Evolutionary conservation across 2,888 invertebrate species (phyloP).

Genomic region (Tiliacea citrago): DNA sequence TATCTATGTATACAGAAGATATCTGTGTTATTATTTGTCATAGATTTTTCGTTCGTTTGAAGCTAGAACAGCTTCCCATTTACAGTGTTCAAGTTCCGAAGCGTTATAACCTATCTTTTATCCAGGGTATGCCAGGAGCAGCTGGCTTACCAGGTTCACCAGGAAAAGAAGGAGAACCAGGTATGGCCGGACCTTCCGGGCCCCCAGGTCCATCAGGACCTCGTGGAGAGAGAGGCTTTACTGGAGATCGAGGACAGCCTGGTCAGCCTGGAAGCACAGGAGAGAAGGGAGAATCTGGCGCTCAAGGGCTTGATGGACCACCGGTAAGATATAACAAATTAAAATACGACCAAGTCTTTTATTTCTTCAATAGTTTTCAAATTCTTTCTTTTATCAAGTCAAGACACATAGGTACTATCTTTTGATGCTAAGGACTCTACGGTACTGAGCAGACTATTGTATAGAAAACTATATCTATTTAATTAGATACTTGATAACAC

Average conservation of each 20-base stretch:
- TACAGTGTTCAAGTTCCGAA: not conserved
- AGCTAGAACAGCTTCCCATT: not conserved
- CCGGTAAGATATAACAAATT: constrained; percentile 84
- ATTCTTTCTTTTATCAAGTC: not conserved
- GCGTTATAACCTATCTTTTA: constrained; percentile 20
- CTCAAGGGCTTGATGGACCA: constrained; percentile 93
- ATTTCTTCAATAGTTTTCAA: not conserved
- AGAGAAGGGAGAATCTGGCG: constrained; percentile 92
- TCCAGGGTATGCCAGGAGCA: constrained; percentile 93
- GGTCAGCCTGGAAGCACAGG: constrained; percentile 93
- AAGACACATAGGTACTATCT: no score
- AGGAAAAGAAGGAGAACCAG: constrained; percentile 95
- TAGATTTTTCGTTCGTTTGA: not conserved
- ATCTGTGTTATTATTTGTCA: no score
- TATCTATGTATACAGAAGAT: no score
- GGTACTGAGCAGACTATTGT: not conserved
- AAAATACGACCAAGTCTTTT: not conserved
- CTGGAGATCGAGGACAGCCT: constrained; percentile 93
- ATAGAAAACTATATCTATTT: not conserved
- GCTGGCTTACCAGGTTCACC: constrained; percentile 93
- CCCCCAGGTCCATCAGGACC: constrained; percentile 91
- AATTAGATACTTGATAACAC: no score
- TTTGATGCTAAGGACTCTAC: not conserved
- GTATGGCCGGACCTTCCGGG: constrained; percentile 92
- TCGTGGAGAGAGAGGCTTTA: constrained; percentile 93